Base-by-base conservation (phyloP, 2,888 invertebrate species). In the Strigamia maritima region DNA sequence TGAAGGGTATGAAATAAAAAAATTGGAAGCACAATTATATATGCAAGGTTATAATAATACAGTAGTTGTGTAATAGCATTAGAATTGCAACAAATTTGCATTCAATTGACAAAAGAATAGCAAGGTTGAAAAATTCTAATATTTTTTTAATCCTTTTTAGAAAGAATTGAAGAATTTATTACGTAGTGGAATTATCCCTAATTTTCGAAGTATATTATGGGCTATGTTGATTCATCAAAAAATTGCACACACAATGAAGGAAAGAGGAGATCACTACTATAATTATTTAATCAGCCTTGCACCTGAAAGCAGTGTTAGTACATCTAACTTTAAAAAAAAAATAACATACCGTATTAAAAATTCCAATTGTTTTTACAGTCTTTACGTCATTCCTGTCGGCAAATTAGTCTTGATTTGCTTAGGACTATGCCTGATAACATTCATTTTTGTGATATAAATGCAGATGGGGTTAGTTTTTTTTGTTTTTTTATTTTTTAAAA, bases 371-470 rank as follows among this genome's bases (percentile, higher is more conserved):
- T 38, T 40, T 35, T 40, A 2, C 82, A 88, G 88, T 83, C 85
- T 81, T 86, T 86, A n/a, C 84, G 85, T 10, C 84, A 84, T 22
- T 87, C 88, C 82, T 84, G 87, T 81, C 88, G 88, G 82, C 89
- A 89, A 84, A 88, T 89, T 76, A 86, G 86, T 35, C 83, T 89
- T 60, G 89, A 89, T 82, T 83, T 89, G 22, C 84, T 88, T 83
- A 82, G 89, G 79, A 89, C 89, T 0, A 88, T 89, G 88, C 89
- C 89, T 0, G 85, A 84, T 78, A 89, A 89, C 82, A 85, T 88
- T 54, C 88, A 87, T 82, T 89, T 88, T 82, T 85, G 86, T 80
- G 84, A 86, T 31, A 83, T 85, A 7, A 85, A 86, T 31, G 86
- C 87, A 74, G 87, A 88, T 83, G 88, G 89, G 82, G 89, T 88